Evolutionary conservation across 2,888 invertebrate species (phyloP).

Genomic region (Lasioglossum oenotherae): DNA sequence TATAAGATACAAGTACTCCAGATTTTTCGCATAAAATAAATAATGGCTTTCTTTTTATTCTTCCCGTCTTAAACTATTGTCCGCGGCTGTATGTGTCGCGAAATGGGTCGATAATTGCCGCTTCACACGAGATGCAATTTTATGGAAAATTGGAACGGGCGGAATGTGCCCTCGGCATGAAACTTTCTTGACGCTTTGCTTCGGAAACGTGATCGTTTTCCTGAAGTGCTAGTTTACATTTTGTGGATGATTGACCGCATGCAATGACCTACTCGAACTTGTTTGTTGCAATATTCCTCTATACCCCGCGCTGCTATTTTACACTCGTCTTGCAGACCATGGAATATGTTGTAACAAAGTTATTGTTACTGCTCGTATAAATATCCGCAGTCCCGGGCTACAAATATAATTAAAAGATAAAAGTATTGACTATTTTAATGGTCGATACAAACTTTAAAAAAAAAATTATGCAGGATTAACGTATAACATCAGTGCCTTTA

Average conservation of each 20-base stretch:
- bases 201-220: neutral
- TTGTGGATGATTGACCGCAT: neutral
- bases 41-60: neutral
- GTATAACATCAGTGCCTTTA: too few relatives aligned
- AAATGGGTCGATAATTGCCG: constrained; percentile 5
- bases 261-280: constrained; percentile 2
- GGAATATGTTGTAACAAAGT: neutral
- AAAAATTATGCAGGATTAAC: too few relatives aligned
- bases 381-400: too few relatives aligned
- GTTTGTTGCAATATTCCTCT: neutral
- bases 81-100: neutral
- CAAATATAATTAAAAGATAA: neutral
- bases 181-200: constrained; percentile 10
- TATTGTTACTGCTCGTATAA: neutral
- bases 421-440: too few relatives aligned
- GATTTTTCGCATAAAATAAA: neutral
- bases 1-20: neutral
- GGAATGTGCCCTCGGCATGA: neutral
- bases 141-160: neutral
- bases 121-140: constrained; percentile 5
- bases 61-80: neutral
- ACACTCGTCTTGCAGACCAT: neutral
- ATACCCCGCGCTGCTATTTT: neutral
- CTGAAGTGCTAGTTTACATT: neutral
- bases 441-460: too few relatives aligned